These are phyloP conservation scores for Ctenopoma multispine DNA, from an alignment of 2,797 vertebrate genomes.

Conservation along the genomic window DNA sequence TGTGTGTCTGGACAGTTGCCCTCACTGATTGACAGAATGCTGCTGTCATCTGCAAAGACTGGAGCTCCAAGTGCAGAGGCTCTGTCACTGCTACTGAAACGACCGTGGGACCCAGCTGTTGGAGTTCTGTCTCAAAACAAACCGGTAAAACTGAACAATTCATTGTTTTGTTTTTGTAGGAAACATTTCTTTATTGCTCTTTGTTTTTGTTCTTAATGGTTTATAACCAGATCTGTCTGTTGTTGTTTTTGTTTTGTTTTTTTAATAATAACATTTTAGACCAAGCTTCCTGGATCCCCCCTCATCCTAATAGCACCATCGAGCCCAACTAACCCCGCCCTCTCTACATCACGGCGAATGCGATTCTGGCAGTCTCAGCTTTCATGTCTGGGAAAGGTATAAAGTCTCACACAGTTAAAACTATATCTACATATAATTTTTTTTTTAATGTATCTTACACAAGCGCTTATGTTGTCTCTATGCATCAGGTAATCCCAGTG, in stretches of 20 bases:
- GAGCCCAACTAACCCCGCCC: constrained; percentile 89
- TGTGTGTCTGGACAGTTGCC: constrained; percentile 86
- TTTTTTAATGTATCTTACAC: background rate
- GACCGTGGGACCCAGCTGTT: constrained; percentile 98
- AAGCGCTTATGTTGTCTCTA: constrained; percentile 27
- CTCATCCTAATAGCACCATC: constrained; percentile 95
- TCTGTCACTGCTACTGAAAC: constrained; percentile 93
- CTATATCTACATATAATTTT: background rate
- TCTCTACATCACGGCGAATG: constrained; percentile 92
- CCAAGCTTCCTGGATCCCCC: constrained; percentile 96
- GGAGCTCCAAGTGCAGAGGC: constrained; percentile 94
- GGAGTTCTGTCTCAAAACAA: constrained; percentile 98
- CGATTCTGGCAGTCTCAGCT: constrained; percentile 99
- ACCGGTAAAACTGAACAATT: constrained; percentile 83
- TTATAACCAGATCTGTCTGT: background rate
- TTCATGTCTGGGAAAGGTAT: constrained; percentile 96
- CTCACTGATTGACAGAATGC: constrained; percentile 94
- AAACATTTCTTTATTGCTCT: background rate
- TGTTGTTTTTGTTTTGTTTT: constrained; percentile 40
- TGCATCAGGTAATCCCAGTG: constrained; percentile 91
- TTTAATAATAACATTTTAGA: constrained; percentile 84
- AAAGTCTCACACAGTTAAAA: constrained; percentile 25
- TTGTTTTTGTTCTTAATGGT: constrained; percentile 1
- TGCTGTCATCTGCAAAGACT: constrained; percentile 90
- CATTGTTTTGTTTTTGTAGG: background rate